Evolutionary conservation across 2,888 invertebrate species (phyloP).

Genomic region (Drosophila conformis): DNA sequence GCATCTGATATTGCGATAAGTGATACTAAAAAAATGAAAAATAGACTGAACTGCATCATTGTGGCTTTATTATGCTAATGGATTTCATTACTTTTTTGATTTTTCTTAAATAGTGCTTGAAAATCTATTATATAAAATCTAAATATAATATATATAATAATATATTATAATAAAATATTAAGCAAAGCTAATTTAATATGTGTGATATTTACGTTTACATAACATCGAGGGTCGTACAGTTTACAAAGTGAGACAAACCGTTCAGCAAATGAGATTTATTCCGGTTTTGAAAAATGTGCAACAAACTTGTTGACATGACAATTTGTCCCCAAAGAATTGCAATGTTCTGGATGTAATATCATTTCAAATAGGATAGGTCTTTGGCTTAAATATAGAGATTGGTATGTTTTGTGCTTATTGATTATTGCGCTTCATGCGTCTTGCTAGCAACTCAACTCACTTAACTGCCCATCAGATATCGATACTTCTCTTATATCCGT

Average conservation of each 20-base stretch:
- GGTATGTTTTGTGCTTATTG: no score
- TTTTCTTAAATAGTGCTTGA: neutral
- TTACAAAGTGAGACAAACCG: no score
- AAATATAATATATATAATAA: neutral
- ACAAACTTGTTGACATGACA: neutral
- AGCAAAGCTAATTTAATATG: slow-evolving; percentile 1
- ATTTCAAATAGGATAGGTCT: neutral
- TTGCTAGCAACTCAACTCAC: no score
- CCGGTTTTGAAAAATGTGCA: neutral
- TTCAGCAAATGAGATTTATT: no score
- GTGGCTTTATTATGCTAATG: neutral
- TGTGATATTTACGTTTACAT: neutral
- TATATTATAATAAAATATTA: neutral
- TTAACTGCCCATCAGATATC: no score
- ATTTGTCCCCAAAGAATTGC: slow-evolving; percentile 8
- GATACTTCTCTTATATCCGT: no score
- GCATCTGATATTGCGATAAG: neutral
- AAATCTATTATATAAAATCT: neutral
- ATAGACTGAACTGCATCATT: neutral
- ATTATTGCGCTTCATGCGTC: no score
- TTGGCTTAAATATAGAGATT: no score
- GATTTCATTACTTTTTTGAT: neutral
- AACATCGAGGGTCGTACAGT: no score
- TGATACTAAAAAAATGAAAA: neutral
- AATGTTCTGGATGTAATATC: slow-evolving; percentile 15